These are phyloP conservation scores for Allacma fusca DNA, from an alignment of 2,888 invertebrate genomes.

Conservation along the genomic window DNA sequence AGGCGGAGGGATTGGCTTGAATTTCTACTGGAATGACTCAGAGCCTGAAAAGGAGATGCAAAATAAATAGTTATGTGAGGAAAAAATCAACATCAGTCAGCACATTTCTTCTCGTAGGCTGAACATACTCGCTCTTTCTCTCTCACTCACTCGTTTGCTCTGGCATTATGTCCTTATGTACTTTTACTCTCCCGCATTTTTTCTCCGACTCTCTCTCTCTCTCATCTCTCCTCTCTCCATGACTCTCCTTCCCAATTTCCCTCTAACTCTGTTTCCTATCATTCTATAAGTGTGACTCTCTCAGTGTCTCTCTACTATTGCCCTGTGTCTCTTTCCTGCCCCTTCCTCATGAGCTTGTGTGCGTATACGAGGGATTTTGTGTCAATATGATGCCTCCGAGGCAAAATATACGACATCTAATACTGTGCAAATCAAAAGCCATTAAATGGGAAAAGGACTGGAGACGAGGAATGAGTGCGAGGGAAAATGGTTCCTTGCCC, in stretches of 20 bases:
- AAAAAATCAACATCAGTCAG: slow-evolving; percentile 38
- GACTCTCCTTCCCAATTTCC: not conserved
- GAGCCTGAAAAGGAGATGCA: slow-evolving; percentile 42
- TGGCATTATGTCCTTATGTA: too few species aligned
- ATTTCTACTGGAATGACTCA: slow-evolving; percentile 43
- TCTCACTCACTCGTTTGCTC: not conserved
- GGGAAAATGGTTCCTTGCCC: not conserved
- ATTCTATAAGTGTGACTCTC: not conserved
- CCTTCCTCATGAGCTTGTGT: not conserved
- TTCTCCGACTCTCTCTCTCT: not conserved
- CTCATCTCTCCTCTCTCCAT: not conserved
- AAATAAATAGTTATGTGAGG: slow-evolving; percentile 43
- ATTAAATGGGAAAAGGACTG: slow-evolving; percentile 45
- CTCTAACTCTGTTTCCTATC: not conserved
- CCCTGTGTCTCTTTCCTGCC: slow-evolving; percentile 7
- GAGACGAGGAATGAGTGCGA: slow-evolving; percentile 23
- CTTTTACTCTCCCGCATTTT: not conserved
- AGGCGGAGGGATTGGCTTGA: slow-evolving; percentile 25
- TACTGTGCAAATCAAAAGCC: slow-evolving; percentile 52
- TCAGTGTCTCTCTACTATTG: not conserved
- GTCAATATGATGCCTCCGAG: slow-evolving; percentile 46
- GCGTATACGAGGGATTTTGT: slow-evolving; percentile 30
- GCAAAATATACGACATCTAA: slow-evolving; percentile 47
- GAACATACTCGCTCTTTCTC: not conserved
- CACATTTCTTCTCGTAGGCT: not conserved